phyloP scores from a whole-genome alignment of 2,797 vertebrate genomes.

The Dermochelys coriacea region DNA sequence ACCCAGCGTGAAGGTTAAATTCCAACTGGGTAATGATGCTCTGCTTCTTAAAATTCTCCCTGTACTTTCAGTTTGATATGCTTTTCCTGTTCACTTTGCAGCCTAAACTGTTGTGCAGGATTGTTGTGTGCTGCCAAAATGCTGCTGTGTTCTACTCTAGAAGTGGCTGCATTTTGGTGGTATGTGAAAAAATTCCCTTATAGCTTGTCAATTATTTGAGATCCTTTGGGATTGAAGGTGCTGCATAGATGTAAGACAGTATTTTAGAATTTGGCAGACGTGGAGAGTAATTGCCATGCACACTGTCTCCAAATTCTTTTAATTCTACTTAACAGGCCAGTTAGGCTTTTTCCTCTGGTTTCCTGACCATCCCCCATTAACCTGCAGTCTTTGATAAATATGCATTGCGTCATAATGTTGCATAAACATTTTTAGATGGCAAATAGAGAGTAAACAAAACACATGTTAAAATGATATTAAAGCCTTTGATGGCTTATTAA shows the following conservation, averaged over 20 bases:
- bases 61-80: slow-evolving; percentile 9
- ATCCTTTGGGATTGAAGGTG: not conserved
- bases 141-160: not conserved
- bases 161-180: slow-evolving; percentile 28
- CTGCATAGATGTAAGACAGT: too few species aligned
- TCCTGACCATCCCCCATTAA: slow-evolving; percentile 62
- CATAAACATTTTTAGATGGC: slow-evolving; percentile 71
- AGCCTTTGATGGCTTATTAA: slow-evolving; percentile 56
- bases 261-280: not conserved
- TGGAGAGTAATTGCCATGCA: slow-evolving; percentile 37
- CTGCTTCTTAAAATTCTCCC: not conserved
- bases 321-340: slow-evolving; percentile 58
- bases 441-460: slow-evolving; percentile 62
- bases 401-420: slow-evolving; percentile 57
- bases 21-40: not conserved
- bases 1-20: not conserved
- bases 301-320: slow-evolving; percentile 64
- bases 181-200: slow-evolving; percentile 26
- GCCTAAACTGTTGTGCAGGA: not conserved
- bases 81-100: not conserved
- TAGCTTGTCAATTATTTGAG: not conserved
- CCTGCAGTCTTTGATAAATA: slow-evolving; percentile 63
- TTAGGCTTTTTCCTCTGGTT: slow-evolving; percentile 57
- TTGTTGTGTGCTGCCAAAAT: not conserved
- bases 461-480: slow-evolving; percentile 47